Evolutionary conservation across 2,888 invertebrate genomes (phyloP).

Genomic region (Cataglyphis altisquamis): DNA sequence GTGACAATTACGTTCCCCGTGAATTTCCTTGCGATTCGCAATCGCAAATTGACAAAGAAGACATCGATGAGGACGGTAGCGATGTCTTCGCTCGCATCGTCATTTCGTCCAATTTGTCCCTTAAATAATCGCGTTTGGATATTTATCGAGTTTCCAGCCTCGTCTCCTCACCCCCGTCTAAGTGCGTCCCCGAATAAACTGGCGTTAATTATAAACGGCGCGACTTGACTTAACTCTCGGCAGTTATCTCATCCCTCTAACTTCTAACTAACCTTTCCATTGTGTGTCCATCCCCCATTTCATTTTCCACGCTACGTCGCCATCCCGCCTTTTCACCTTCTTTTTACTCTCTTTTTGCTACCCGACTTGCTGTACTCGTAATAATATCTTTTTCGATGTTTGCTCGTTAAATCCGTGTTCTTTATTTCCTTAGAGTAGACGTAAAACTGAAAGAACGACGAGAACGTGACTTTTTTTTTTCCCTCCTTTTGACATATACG

Average conservation of each 20-base stretch:
- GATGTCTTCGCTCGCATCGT: conserved; percentile 31
- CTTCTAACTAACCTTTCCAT: conserved; percentile 58
- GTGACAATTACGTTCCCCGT: conserved; percentile 45
- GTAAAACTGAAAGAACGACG: conserved; percentile 31
- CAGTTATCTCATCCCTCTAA: conserved; percentile 17
- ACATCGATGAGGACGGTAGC: conserved; percentile 14
- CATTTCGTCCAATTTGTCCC: conserved; percentile 59
- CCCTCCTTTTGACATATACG: conserved; percentile 7
- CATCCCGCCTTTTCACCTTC: conserved; percentile 21
- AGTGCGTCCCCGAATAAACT: conserved; percentile 64
- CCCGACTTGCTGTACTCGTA: conserved; percentile 53
- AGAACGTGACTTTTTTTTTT: conserved; percentile 33
- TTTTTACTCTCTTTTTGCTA: conserved; percentile 19
- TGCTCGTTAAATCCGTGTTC: conserved; percentile 62
- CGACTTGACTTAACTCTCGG: conserved; percentile 55
- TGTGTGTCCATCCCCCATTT: conserved; percentile 54
- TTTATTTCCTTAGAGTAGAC: conserved; percentile 41
- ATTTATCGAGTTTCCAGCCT: conserved; percentile 61
- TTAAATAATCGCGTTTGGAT: conserved; percentile 64
- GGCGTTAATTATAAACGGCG: conserved; percentile 70
- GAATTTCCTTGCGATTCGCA: conserved; percentile 48
- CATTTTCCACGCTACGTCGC: conserved; percentile 42
- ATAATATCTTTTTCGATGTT: conserved; percentile 69
- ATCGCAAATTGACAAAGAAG: conserved; percentile 56
- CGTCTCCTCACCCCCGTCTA: conserved; percentile 10